These are phyloP conservation scores for Polyploca ridens DNA, from an alignment of 2,888 invertebrate species.

Conservation along the genomic window DNA sequence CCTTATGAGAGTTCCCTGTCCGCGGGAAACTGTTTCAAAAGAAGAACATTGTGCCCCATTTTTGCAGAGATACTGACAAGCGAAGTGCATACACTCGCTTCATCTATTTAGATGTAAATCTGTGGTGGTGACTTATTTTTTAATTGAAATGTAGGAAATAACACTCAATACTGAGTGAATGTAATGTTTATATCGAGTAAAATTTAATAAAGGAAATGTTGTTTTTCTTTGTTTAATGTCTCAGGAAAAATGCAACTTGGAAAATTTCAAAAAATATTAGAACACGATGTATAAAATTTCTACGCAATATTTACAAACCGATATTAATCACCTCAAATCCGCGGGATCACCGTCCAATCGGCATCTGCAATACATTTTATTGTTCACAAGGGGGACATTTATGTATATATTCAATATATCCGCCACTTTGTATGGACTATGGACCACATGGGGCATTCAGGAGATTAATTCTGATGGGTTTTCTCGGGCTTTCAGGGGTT, in stretches of 20 bases:
- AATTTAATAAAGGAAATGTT: no score
- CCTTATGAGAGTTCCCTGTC: no score
- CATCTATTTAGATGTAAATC: no score
- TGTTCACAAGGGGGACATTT: constrained; percentile 59
- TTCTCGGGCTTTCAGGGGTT: background rate
- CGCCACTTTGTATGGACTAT: constrained; percentile 20
- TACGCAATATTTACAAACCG: constrained; percentile 48
- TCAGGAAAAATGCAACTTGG: background rate
- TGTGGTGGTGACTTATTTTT: no score
- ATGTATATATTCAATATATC: constrained; percentile 30
- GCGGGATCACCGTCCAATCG: constrained; percentile 31
- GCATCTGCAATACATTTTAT: constrained; percentile 58
- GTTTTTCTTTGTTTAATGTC: no score
- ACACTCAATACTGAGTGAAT: no score
- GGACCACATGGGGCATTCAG: constrained; percentile 46
- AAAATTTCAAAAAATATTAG: background rate
- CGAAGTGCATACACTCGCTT: no score
- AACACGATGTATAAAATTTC: background rate
- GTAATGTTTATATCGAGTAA: no score
- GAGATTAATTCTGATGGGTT: constrained; percentile 22
- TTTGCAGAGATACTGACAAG: no score
- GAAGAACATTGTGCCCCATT: no score
- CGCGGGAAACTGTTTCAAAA: no score
- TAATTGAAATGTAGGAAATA: no score
- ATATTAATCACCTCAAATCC: constrained; percentile 59